phyloP scores from a whole-genome alignment of 2,797 vertebrate species.

The Erithacus rubecula region DNA sequence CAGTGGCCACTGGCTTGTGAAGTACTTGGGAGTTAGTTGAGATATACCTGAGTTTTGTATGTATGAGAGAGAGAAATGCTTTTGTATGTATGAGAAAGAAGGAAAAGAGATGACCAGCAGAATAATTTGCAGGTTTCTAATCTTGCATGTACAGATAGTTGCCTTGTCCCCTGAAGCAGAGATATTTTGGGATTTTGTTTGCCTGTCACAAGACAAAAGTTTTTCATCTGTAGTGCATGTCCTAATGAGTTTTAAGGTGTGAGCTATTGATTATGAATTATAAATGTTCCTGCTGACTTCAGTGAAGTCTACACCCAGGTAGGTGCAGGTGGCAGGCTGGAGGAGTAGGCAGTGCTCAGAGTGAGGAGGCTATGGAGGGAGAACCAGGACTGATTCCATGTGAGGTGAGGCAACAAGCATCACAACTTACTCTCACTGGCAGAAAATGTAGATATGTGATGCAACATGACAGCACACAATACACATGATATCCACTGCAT shows the following conservation, averaged over 20 bases:
- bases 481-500: accelerated
- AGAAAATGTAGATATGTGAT: background rate
- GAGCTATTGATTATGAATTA: background rate
- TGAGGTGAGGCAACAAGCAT: background rate
- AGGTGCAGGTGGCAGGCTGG: background rate
- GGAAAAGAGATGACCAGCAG: background rate
- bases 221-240: background rate
- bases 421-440: background rate
- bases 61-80: background rate
- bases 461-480: background rate
- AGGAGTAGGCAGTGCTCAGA: background rate
- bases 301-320: background rate
- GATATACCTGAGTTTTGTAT: background rate
- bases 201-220: background rate
- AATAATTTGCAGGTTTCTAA: background rate
- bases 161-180: background rate
- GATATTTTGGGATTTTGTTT: background rate
- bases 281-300: background rate
- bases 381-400: accelerated
- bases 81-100: background rate
- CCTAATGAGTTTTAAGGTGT: background rate
- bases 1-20: background rate
- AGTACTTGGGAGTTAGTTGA: background rate
- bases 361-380: background rate
- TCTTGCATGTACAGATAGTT: background rate